Evolutionary conservation across 2,797 vertebrate species (phyloP), one percentile per base, ranked within the genome.

Genomic region (Acomys russatus): DNA sequence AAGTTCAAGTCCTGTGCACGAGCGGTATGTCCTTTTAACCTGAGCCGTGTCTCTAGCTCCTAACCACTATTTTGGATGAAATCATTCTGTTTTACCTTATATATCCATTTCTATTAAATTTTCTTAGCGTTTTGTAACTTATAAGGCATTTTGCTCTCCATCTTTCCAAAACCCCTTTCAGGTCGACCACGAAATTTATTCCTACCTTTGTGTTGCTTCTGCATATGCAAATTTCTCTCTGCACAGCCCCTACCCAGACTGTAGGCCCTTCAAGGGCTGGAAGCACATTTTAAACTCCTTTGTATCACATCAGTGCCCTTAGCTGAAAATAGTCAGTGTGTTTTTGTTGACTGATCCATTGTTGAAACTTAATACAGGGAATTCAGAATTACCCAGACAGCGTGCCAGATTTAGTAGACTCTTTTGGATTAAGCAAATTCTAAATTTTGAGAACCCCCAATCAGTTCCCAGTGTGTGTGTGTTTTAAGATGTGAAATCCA

Each of bases 301-400:
- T 97, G 71, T 9, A 94, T 91, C 93, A 95, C 83, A 93, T 97
- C 74, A 91, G 54, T 88, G 78, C 96, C 66, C 61, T 96, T 95
- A 88, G 88, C 44, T 92, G 49, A 61, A 95, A 88, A 97, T 92
- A 59, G 35, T 76, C 93, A 93, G 77, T 70, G 74, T 96, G 91
- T 88, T 96, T 97, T 96, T 97, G 94, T 95, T 96, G 92, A 96
- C 86, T 93, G 96, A 95, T 35, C 78, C 88, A 96, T 91, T 91
- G 59, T 95, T 70, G 91, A 95, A 88, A 84, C 94, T 93, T 96
- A 95, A 94, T 94, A 94, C 74, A 76, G 74, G 88, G 35, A 95
- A 92, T 63, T 74, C 25, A 83, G 90, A 97, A 30, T 93, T 85
- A 96, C 82, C 51, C 82, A 93, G 77, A 82, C 1, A 54, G 68